Conservation (phyloP, 2,113 vertebrate species). For the Ailurus styani region DNA sequence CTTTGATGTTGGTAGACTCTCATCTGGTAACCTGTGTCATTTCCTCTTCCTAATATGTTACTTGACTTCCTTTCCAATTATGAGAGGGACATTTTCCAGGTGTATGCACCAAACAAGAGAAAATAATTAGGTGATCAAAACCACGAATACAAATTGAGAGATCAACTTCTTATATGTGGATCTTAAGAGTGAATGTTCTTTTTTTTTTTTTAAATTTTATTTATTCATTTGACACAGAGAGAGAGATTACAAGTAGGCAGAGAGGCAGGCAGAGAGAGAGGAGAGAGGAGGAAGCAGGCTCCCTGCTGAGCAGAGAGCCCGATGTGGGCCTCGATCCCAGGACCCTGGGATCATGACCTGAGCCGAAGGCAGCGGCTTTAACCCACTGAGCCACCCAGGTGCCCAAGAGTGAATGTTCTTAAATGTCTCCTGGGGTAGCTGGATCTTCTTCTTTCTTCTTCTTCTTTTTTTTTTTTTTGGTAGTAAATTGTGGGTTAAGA, state of each 20-base stretch:
- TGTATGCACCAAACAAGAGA: background rate
- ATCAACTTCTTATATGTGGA: background rate
- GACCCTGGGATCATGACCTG: too few species aligned
- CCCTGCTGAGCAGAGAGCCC: too few species aligned
- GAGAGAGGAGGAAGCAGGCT: too few species aligned
- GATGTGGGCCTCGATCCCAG: too few species aligned
- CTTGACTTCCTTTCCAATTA: slow-evolving; percentile 11
- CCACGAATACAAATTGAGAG: background rate
- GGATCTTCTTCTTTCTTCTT: background rate
- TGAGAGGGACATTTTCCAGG: slow-evolving; percentile 35
- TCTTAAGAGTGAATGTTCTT: background rate
- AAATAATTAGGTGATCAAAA: background rate
- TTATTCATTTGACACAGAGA: too few species aligned
- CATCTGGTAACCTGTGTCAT: slow-evolving; percentile 46
- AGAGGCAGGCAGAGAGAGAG: too few species aligned
- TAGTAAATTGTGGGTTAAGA: background rate
- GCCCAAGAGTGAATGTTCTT: slow-evolving; percentile 5
- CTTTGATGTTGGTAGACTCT: slow-evolving; percentile 46
- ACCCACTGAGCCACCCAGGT: too few species aligned
- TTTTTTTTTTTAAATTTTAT: too few species aligned
- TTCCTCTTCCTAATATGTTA: slow-evolving; percentile 4
- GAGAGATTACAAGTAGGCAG: too few species aligned
- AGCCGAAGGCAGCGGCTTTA: too few species aligned
- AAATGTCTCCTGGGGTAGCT: background rate
- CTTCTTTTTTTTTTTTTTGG: background rate